phyloP scores from a whole-genome alignment of 2,113 vertebrate genomes.

The Paradisaea rubra region DNA sequence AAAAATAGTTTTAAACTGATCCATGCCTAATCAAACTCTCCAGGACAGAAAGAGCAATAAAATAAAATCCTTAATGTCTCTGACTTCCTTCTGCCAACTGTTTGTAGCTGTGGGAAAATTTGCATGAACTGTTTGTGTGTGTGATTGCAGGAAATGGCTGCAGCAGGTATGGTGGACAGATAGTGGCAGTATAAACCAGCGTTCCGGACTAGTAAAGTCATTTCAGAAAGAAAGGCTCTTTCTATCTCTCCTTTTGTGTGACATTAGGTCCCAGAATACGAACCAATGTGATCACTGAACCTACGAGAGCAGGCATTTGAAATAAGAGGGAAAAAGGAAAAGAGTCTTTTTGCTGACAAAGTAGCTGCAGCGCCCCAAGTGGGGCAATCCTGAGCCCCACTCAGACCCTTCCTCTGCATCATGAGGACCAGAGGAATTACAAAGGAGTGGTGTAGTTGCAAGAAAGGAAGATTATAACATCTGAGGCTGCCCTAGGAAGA shows the following conservation, averaged over 20 bases:
- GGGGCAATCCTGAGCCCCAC: fast-evolving
- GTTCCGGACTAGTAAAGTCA: fast-evolving
- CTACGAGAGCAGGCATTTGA: background rate
- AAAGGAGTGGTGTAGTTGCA: background rate
- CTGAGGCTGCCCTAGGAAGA: background rate
- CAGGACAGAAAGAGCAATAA: background rate
- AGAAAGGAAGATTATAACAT: background rate
- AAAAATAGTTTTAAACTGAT: background rate
- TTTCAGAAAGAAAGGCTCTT: background rate
- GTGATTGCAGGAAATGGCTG: background rate
- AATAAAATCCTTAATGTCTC: background rate
- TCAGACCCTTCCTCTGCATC: background rate
- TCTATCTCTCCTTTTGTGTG: background rate
- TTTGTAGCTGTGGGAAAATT: background rate
- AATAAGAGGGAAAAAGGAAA: background rate
- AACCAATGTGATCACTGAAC: background rate
- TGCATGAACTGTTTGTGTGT: background rate
- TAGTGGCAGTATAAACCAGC: background rate
- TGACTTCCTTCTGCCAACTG: background rate
- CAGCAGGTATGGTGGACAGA: background rate
- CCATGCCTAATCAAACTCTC: background rate
- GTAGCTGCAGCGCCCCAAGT: fast-evolving
- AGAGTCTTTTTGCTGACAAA: background rate
- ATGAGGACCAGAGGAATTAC: background rate
- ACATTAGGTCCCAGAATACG: background rate